phyloP scores from a whole-genome alignment of 2,888 invertebrate species.

The Bugula neritina region DNA sequence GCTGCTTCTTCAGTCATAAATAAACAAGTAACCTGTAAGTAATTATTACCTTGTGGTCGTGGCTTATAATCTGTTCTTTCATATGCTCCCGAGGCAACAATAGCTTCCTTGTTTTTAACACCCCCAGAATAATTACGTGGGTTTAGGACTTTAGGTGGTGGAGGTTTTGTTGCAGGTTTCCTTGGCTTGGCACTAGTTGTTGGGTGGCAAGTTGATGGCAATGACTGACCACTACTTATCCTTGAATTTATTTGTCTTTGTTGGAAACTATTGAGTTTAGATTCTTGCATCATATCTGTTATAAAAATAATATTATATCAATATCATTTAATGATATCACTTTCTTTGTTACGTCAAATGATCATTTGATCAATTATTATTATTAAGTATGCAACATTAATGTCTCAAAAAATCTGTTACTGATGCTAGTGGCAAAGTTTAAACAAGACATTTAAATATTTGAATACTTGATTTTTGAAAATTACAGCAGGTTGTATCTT shows the following conservation, averaged over 20 bases:
- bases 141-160: constrained; percentile 40
- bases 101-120: constrained; percentile 43
- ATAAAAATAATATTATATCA: constrained; percentile 31
- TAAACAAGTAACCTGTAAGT: too few species aligned
- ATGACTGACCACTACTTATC: constrained; percentile 36
- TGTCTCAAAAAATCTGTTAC: too few species aligned
- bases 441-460: too few species aligned
- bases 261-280: constrained; percentile 50
- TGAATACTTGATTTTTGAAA: too few species aligned
- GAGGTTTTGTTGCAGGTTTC: constrained; percentile 32
- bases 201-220: constrained; percentile 41
- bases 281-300: constrained; percentile 52
- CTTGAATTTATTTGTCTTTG: constrained; percentile 44
- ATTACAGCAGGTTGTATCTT: too few species aligned
- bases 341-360: too few species aligned
- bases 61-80: constrained; percentile 33
- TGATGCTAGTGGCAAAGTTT: too few species aligned
- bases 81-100: constrained; percentile 49
- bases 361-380: too few species aligned
- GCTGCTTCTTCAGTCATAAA: not conserved
- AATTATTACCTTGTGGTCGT: not conserved
- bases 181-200: constrained; percentile 40
- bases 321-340: too few species aligned
- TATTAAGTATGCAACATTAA: too few species aligned
- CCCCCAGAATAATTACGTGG: constrained; percentile 40